phyloP scores from a whole-genome alignment of 2,113 vertebrate species.

The Petaurus breviceps region DNA sequence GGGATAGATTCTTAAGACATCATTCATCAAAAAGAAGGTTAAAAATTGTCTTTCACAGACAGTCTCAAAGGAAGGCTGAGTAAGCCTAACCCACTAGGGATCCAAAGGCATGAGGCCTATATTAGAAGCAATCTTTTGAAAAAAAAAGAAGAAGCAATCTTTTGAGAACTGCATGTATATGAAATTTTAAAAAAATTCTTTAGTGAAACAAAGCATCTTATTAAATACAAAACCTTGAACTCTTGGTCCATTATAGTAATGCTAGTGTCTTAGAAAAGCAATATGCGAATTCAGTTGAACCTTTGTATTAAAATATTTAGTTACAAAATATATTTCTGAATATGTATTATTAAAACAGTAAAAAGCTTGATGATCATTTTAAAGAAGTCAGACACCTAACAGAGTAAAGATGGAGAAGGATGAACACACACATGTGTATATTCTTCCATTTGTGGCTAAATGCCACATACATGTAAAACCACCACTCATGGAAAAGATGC shows the following conservation, averaged over 20 bases:
- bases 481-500: too few relatives aligned
- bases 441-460: too few relatives aligned
- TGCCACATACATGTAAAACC: too few relatives aligned
- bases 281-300: not conserved
- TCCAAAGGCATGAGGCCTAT: constrained; percentile 17
- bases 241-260: not conserved
- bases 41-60: constrained; percentile 69
- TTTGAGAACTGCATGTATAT: constrained; percentile 32
- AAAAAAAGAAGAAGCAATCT: constrained; percentile 41
- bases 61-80: constrained; percentile 73
- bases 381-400: not conserved
- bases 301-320: constrained; percentile 2
- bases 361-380: not conserved
- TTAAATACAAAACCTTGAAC: constrained; percentile 25
- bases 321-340: constrained; percentile 9
- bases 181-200: constrained; percentile 60
- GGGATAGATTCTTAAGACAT: constrained; percentile 61
- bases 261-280: constrained; percentile 10
- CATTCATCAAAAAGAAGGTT: constrained; percentile 68
- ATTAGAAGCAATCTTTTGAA: constrained; percentile 54
- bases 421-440: not conserved
- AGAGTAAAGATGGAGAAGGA: not conserved
- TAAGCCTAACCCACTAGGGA: constrained; percentile 58
- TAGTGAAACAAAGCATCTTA: constrained; percentile 31
- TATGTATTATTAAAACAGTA: not conserved